These are phyloP conservation scores for Slavum lentiscoides DNA, from an alignment of 2,888 invertebrate genomes.

Conservation along the genomic window DNA sequence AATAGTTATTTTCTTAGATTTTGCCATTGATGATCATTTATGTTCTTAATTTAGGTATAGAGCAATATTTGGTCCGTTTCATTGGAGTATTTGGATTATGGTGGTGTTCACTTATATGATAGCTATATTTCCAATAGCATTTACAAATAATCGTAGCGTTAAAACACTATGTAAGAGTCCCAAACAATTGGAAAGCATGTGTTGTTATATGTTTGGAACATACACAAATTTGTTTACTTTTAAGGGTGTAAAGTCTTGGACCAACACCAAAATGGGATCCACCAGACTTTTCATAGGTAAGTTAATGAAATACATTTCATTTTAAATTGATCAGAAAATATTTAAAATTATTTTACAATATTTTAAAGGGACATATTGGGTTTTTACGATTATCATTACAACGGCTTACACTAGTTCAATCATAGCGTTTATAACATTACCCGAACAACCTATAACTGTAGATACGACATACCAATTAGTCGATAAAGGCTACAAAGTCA, in stretches of 20 bases:
- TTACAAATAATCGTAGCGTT: slow-evolving; percentile 72
- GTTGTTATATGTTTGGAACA: slow-evolving; percentile 84
- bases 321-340: background rate
- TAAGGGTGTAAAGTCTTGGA: slow-evolving; percentile 71
- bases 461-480: slow-evolving; percentile 72
- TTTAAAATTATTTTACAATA: background rate
- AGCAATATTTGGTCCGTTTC: slow-evolving; percentile 81
- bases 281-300: slow-evolving; percentile 75
- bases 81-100: slow-evolving; percentile 79
- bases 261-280: slow-evolving; percentile 69
- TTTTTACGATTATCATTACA: slow-evolving; percentile 83
- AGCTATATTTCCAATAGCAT: slow-evolving; percentile 74
- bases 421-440: slow-evolving; percentile 80
- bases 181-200: slow-evolving; percentile 79
- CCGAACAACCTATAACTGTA: slow-evolving; percentile 74
- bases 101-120: slow-evolving; percentile 72
- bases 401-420: slow-evolving; percentile 83
- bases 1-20: no score
- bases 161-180: slow-evolving; percentile 70
- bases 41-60: slow-evolving; percentile 66
- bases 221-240: slow-evolving; percentile 78
- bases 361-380: slow-evolving; percentile 73
- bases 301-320: background rate
- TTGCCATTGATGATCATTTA: no score
- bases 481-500: slow-evolving; percentile 71